Base-by-base conservation (phyloP, 1,140 invertebrate species). In the Penaeus japonicus region DNA sequence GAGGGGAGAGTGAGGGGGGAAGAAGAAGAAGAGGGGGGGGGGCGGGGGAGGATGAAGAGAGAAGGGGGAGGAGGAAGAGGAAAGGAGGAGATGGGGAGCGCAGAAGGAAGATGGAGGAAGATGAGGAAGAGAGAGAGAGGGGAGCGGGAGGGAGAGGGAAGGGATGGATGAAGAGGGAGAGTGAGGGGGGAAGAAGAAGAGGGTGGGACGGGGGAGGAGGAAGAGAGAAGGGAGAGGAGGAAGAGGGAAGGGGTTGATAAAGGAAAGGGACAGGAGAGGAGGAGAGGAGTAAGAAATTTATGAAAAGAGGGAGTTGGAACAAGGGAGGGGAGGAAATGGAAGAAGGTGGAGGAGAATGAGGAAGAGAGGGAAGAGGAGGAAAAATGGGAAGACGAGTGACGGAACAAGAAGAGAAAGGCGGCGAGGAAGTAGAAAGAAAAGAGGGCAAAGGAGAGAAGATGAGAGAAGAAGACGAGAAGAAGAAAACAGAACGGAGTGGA, bases 261-360 rank as follows among this genome's bases (percentile, higher is more conserved):
- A 18, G 54, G 18, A 80, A 18, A 5, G 17, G 22, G 39, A 57
- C 0, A 81, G 79, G n/a, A n/a, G 24, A 47, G 20, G 24, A 27
- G 81, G 35, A 30, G 59, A 30, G 35, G 55, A 82, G 79, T 24
- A 55, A 82, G 80, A n/a, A n/a, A n/a, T n/a, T n/a, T n/a, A n/a
- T n/a, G n/a, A n/a, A n/a, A n/a, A 83, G 81, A 65, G 57, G 39
- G 57, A 35, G 81, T 65, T 55, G 62, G 57, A 65, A 32, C 30
- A 32, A 57, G 53, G 39, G 53, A 65, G 32, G 22, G n/a, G 30
- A 24, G 35, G 57, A 55, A 24, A 55, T 12, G 15, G n/a, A 7
- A 47, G 2, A 12, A 7, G 39, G 5, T 0, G 7, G 5, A 7
- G 39, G 12, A 12, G 7, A 10, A 7, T 0, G 5, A 7, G 5